Evolutionary conservation across 1,140 invertebrate genomes (phyloP).

Genomic region (Lucilia cuprina): DNA sequence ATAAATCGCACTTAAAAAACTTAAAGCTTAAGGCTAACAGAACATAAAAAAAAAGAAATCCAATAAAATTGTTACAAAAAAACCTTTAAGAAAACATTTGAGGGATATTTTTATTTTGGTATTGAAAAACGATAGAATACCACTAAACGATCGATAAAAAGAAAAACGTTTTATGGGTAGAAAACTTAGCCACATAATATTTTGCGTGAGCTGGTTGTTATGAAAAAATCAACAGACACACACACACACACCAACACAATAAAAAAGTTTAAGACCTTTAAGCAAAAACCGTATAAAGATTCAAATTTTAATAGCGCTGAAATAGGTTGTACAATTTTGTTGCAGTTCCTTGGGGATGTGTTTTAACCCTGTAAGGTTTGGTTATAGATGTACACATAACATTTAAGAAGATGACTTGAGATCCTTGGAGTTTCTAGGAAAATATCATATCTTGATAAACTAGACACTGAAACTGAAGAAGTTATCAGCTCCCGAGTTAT

Average conservation of each 20-base stretch:
- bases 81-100: neutral
- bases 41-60: neutral
- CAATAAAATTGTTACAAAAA: neutral
- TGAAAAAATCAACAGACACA: neutral
- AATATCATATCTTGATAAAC: too few relatives aligned
- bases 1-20: conserved; percentile 17
- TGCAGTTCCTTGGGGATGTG: neutral
- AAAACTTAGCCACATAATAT: neutral
- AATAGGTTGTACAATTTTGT: neutral
- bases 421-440: too few relatives aligned
- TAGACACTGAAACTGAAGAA: too few relatives aligned
- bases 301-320: conserved; percentile 12
- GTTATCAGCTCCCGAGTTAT: too few relatives aligned
- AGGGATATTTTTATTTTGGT: neutral
- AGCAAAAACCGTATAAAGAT: conserved; percentile 10
- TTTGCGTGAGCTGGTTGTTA: conserved; percentile 29
- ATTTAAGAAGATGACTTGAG: too few relatives aligned
- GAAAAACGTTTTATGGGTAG: neutral
- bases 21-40: neutral
- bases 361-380: neutral
- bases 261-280: conserved; percentile 16
- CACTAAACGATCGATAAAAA: conserved; percentile 27
- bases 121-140: conserved; percentile 24
- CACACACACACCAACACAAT: neutral
- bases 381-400: neutral